Evolutionary conservation across 2,888 invertebrate genomes (phyloP).

Genomic region (Rotaria magnacalcarata): DNA sequence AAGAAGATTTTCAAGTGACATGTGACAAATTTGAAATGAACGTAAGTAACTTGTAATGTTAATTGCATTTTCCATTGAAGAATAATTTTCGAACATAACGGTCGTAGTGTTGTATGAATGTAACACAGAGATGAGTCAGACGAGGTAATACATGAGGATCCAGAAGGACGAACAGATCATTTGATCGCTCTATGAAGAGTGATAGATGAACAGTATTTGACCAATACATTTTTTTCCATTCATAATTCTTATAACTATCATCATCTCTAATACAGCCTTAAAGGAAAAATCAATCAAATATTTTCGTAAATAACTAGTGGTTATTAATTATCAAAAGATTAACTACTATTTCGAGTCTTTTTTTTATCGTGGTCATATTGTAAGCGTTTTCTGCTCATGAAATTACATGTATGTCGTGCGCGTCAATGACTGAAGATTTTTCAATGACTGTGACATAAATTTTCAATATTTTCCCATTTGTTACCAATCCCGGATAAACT

Average conservation of each 20-base stretch:
- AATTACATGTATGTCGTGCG: too few species aligned
- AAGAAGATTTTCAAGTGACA: not conserved
- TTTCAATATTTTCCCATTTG: too few species aligned
- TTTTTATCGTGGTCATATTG: too few species aligned
- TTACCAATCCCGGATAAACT: too few species aligned
- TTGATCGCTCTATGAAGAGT: not conserved
- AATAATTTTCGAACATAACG: not conserved
- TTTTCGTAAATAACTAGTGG: not conserved
- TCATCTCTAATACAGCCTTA: not conserved
- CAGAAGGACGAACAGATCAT: not conserved
- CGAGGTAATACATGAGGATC: not conserved
- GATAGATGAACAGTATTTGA: not conserved
- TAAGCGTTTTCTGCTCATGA: too few species aligned
- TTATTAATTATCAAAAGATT: too few species aligned
- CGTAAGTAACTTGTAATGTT: constrained; percentile 1
- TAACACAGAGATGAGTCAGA: not conserved
- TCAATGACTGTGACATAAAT: too few species aligned
- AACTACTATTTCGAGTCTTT: too few species aligned
- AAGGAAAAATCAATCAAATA: not conserved
- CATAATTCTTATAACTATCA: not conserved
- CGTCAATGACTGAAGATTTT: too few species aligned
- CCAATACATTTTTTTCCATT: not conserved
- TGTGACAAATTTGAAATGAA: not conserved
- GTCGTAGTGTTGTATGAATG: not conserved
- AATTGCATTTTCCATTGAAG: not conserved